phyloP scores from a whole-genome alignment of 2,113 vertebrate species.

The Climacteris rufus region DNA sequence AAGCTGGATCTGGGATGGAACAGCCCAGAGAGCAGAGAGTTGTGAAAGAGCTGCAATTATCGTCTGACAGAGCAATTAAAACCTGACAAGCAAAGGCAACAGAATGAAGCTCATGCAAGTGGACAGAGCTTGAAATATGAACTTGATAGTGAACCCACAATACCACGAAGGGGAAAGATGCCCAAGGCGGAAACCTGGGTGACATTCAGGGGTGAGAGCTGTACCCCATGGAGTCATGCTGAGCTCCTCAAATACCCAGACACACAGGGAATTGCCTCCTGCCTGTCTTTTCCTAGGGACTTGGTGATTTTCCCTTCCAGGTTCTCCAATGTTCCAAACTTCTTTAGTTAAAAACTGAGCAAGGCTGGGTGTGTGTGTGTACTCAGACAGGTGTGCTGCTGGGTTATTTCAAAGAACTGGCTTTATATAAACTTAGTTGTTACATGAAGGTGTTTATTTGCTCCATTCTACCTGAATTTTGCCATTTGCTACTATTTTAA shows the following conservation, averaged over 20 bases:
- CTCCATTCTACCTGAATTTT: background rate
- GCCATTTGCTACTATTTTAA: background rate
- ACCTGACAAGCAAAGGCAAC: background rate
- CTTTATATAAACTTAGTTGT: background rate
- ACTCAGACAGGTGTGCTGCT: background rate
- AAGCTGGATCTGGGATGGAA: background rate
- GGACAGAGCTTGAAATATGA: background rate
- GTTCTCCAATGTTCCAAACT: background rate
- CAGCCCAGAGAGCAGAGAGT: background rate
- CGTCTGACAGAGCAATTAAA: constrained; percentile 29
- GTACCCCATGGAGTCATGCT: fast-evolving
- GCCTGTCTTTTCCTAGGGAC: fast-evolving
- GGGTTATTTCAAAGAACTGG: background rate
- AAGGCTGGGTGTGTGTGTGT: background rate
- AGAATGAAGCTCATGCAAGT: background rate
- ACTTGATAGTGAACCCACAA: background rate
- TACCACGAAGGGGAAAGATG: fast-evolving
- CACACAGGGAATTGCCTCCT: background rate
- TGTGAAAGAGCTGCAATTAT: background rate
- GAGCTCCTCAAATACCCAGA: background rate
- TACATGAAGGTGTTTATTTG: background rate
- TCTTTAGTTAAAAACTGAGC: background rate
- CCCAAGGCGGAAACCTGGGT: background rate
- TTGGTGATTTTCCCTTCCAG: background rate
- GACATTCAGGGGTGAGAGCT: background rate